phyloP scores from a whole-genome alignment of 2,797 vertebrate species.

The Gobio occitaniae region DNA sequence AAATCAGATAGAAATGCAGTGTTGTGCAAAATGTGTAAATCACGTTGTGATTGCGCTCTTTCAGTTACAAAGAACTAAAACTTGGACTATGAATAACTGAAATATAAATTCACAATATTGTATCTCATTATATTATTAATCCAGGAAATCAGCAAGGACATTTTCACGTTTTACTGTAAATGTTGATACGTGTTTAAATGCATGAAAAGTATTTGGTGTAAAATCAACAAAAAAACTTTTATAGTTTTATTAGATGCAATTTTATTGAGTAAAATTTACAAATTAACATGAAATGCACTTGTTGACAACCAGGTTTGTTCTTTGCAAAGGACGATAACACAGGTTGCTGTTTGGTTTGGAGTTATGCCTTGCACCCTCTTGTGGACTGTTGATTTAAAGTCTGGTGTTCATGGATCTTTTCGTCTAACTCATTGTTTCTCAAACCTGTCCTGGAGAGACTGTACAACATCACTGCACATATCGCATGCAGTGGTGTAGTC shows the following conservation, averaged over 20 bases:
- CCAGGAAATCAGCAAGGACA: background rate
- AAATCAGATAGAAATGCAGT: background rate
- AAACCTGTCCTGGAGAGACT: background rate
- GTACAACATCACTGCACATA: background rate
- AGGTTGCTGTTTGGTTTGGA: background rate
- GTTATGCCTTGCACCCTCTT: background rate
- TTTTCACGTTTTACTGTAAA: background rate
- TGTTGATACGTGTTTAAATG: background rate
- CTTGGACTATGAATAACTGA: background rate
- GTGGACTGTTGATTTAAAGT: background rate
- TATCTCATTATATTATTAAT: background rate
- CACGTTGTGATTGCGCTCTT: background rate
- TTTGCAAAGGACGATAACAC: background rate
- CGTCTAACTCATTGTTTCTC: background rate
- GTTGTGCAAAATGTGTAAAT: background rate
- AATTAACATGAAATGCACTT: background rate
- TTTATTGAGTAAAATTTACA: background rate
- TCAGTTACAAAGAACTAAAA: too few species aligned
- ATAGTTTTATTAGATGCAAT: background rate
- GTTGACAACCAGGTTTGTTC: background rate
- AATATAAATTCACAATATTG: background rate
- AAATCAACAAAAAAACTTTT: too few species aligned
- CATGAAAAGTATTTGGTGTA: background rate
- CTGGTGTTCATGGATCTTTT: background rate
- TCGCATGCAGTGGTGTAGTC: background rate